Evolutionary conservation across 2,113 vertebrate genomes (phyloP).

Genomic region (Gallinago paraguaiae): DNA sequence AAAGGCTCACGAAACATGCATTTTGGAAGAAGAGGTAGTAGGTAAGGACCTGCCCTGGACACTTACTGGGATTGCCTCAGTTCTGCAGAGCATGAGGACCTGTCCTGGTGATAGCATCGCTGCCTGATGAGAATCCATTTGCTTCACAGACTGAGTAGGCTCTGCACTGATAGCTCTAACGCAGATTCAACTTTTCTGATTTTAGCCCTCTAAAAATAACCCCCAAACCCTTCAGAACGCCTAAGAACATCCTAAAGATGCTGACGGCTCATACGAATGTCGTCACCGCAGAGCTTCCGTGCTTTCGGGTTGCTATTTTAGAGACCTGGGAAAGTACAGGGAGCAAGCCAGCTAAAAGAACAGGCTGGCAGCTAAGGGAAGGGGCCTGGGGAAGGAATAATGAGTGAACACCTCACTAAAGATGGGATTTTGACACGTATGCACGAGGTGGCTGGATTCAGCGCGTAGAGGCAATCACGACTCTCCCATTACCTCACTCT

Average conservation of each 20-base stretch:
- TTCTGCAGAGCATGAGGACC: background rate
- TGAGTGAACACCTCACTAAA: background rate
- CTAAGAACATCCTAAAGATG: background rate
- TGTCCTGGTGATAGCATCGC: background rate
- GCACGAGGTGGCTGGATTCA: background rate
- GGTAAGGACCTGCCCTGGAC: background rate
- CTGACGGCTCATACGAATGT: background rate
- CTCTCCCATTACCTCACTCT: slow-evolving; percentile 12
- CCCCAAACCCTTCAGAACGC: background rate
- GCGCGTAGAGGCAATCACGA: background rate
- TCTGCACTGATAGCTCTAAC: background rate
- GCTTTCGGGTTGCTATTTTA: background rate
- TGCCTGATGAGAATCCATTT: background rate
- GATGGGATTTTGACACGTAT: slow-evolving; percentile 25
- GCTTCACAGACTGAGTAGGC: background rate
- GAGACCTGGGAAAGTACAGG: background rate
- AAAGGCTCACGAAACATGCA: background rate
- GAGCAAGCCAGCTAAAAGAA: background rate
- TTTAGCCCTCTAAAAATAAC: background rate
- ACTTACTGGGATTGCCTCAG: background rate
- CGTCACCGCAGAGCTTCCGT: background rate
- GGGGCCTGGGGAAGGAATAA: slow-evolving; percentile 1
- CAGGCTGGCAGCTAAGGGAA: background rate
- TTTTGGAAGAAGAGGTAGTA: background rate
- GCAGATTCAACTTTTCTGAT: background rate